A percentile compares a stretch with the other conserved stretches of the same genome.
phyloP scores from a whole-genome alignment of 1,140 invertebrate species.

The Polyergus mexicanus region DNA sequence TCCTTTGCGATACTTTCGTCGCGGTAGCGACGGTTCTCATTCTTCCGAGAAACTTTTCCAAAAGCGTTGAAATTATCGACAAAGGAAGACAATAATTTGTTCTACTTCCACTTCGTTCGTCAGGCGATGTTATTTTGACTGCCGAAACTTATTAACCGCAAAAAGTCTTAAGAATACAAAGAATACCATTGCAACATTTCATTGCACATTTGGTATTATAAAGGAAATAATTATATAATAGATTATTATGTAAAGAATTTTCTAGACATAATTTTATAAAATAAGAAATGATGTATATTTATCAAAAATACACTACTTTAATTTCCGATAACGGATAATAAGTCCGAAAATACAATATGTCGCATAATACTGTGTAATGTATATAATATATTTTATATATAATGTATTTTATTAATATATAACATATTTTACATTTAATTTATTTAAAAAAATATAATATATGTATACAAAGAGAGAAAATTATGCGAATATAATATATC shows the following conservation, averaged over 20 bases:
- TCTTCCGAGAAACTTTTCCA: constrained; percentile 65
- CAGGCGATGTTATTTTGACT: neutral
- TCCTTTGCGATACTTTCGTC: constrained; percentile 67
- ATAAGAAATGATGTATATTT: neutral
- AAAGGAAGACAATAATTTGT: constrained; percentile 64
- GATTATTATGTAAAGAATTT: neutral
- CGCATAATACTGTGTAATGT: neutral
- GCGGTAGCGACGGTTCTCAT: constrained; percentile 7
- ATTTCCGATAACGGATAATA: neutral
- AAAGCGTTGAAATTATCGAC: constrained; percentile 67
- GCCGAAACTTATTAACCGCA: constrained; percentile 18
- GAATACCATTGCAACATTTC: neutral
- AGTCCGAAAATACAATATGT: neutral
- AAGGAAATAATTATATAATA: neutral
- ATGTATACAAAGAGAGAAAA: too few species aligned
- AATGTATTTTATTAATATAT: too few species aligned
- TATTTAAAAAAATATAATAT: neutral
- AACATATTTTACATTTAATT: constrained; percentile 1
- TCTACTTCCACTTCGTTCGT: constrained; percentile 35
- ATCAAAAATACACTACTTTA: neutral
- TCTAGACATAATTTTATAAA: neutral
- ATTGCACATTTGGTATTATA: neutral
- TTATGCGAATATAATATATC: neutral
- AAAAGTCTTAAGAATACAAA: neutral
- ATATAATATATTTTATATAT: too few species aligned